These are phyloP conservation scores for Anhinga rufa DNA, from an alignment of 2,113 vertebrate genomes.

Conservation along the genomic window DNA sequence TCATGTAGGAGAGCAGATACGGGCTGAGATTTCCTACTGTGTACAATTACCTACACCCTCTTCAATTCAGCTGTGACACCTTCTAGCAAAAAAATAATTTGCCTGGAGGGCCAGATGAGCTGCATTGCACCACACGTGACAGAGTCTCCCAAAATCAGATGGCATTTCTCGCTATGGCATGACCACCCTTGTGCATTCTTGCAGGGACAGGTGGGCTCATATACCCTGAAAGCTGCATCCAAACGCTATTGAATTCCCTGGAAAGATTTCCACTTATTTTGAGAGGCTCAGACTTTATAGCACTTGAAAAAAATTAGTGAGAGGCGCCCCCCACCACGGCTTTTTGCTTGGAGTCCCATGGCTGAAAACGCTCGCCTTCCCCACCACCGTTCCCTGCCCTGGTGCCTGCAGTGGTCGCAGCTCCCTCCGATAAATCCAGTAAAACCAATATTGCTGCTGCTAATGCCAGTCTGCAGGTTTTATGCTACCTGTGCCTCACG, in stretches of 20 bases:
- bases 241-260: not conserved
- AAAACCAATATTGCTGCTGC: not conserved
- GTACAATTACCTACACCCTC: not conserved
- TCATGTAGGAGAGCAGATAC: not conserved
- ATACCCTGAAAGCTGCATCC: not conserved
- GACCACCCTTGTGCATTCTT: not conserved
- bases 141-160: not conserved
- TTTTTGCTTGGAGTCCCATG: not conserved
- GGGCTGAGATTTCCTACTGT: not conserved
- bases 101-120: not conserved
- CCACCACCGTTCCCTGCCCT: not conserved
- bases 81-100: not conserved
- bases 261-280: not conserved
- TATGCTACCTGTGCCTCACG: not conserved
- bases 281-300: not conserved
- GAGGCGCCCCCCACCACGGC: rapidly evolving
- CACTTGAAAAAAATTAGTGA: not conserved
- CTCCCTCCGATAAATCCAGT: not conserved
- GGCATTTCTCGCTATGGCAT: not conserved
- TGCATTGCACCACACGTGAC: not conserved
- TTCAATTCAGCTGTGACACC: not conserved
- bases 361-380: not conserved
- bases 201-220: not conserved
- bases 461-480: not conserved
- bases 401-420: not conserved